Evolutionary conservation across 2,888 invertebrate genomes (phyloP).

Genomic region (Himalopsyche kuldschensis): DNA sequence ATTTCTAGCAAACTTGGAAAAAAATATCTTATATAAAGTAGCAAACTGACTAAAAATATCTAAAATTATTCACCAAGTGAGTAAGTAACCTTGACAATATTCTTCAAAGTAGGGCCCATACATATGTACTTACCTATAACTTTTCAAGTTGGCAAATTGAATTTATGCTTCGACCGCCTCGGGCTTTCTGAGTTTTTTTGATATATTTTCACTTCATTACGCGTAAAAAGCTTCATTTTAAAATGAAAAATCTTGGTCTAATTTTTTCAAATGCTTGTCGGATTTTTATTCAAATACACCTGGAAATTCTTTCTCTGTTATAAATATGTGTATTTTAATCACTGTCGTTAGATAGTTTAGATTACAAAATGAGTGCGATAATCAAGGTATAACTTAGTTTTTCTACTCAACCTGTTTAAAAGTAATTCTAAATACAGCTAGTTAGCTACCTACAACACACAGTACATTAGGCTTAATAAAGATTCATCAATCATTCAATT

Average conservation of each 20-base stretch:
- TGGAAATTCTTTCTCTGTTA: not conserved
- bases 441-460: too few species aligned
- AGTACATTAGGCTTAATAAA: too few species aligned
- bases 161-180: conserved; percentile 14
- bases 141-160: conserved; percentile 28
- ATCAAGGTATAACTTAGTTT: too few species aligned
- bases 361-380: too few species aligned
- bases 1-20: too few species aligned
- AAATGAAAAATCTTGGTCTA: not conserved
- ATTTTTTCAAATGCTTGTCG: not conserved
- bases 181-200: conserved; percentile 22
- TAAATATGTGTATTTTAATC: too few species aligned
- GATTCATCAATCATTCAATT: too few species aligned
- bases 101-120: not conserved
- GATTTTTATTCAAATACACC: not conserved
- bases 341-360: too few species aligned
- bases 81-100: not conserved
- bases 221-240: conserved; percentile 13
- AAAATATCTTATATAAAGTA: too few species aligned
- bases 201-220: conserved; percentile 31
- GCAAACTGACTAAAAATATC: not conserved
- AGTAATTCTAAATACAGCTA: too few species aligned
- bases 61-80: not conserved
- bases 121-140: conserved; percentile 10
- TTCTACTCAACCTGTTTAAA: too few species aligned